Conservation (phyloP, 2,113 vertebrate genomes). For the Saguinus midas region DNA sequence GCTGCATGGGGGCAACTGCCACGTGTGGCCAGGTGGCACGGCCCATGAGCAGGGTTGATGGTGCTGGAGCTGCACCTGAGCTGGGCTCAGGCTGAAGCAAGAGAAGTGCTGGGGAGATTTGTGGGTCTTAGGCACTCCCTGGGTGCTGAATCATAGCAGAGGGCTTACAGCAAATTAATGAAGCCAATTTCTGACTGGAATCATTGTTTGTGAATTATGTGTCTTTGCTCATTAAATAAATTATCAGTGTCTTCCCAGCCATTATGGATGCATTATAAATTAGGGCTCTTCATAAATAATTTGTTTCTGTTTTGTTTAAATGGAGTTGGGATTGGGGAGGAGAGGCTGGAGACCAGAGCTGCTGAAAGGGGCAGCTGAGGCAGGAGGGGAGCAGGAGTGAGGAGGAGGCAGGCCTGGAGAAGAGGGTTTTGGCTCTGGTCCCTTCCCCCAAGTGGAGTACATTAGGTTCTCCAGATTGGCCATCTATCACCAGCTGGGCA, state of each 20-base stretch:
- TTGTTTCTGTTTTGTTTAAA: conserved; percentile 80
- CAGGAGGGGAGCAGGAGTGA: background rate
- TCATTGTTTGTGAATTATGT: conserved; percentile 83
- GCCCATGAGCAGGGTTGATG: background rate
- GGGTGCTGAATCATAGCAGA: conserved; percentile 79
- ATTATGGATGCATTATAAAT: conserved; percentile 85
- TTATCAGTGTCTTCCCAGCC: conserved; percentile 84
- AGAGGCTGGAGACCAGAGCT: background rate
- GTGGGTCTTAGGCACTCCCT: conserved; percentile 58
- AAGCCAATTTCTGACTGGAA: conserved; percentile 86
- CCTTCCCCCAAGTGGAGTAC: accelerated
- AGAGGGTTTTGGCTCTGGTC: background rate
- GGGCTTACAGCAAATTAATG: conserved; percentile 84
- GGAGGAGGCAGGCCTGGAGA: background rate
- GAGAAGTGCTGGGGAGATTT: background rate
- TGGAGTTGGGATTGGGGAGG: conserved; percentile 45
- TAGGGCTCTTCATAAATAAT: conserved; percentile 85
- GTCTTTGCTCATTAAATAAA: conserved; percentile 88
- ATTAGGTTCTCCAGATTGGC: background rate
- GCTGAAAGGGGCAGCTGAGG: background rate
- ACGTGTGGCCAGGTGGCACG: background rate
- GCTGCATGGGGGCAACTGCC: background rate
- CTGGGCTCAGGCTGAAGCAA: background rate
- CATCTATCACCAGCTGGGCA: background rate
- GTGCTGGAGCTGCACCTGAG: background rate